Percentiles rank a stretch among this genome's conserved stretches.
phyloP scores from a whole-genome alignment of 92 coral and sea anemone genomes.

The Phenganax marumi region DNA sequence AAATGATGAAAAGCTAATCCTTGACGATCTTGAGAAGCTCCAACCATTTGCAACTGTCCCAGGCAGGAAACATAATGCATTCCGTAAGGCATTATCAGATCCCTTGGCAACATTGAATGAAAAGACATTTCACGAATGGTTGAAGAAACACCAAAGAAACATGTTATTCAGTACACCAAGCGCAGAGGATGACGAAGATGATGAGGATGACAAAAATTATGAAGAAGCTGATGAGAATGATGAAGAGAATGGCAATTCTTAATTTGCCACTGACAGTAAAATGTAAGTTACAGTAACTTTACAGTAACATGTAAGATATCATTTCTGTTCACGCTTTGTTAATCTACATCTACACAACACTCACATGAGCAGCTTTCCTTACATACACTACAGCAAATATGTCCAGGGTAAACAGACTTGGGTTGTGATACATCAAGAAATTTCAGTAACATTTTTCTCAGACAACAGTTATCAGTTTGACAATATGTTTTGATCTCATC shows the following conservation, averaged over 20 bases:
- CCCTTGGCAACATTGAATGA: not conserved
- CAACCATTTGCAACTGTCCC: not conserved
- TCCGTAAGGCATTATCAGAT: constrained; percentile 5
- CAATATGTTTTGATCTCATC: constrained; percentile 29
- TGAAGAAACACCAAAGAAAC: constrained; percentile 4
- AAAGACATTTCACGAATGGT: constrained; percentile 4
- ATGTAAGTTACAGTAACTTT: not conserved
- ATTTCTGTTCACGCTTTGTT: not conserved
- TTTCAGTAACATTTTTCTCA: not conserved
- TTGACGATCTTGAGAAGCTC: not conserved
- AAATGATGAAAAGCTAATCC: not conserved
- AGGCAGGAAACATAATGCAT: not conserved
- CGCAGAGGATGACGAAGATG: constrained; percentile 7
- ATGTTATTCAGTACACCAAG: not conserved
- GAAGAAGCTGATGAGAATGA: not conserved
- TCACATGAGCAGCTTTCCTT: constrained; percentile 18
- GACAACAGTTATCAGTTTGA: not conserved
- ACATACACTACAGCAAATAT: constrained; percentile 32
- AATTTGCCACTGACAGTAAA: not conserved
- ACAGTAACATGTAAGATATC: not conserved
- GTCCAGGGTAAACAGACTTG: not conserved
- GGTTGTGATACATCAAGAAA: not conserved
- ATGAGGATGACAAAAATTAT: too few species aligned
- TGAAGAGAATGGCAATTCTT: not conserved
- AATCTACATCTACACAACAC: not conserved